These are phyloP conservation scores for Etheostoma perlongum DNA, from an alignment of 2,797 vertebrate species.

Conservation along the genomic window DNA sequence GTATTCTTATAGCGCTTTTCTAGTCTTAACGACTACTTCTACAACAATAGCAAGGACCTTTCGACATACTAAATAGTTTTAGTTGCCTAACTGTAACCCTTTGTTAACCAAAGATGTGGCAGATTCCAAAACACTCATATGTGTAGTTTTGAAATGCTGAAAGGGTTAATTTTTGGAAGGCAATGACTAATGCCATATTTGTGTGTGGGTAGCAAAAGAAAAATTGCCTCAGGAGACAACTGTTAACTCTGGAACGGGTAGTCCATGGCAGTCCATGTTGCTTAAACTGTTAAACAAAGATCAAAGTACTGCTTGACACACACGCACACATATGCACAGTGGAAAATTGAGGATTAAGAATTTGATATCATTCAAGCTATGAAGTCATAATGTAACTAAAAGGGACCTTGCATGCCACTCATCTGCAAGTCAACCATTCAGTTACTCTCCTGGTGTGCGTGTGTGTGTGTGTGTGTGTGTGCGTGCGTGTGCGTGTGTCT, in stretches of 20 bases:
- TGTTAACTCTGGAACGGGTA: slow-evolving; percentile 34
- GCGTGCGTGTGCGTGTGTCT: slow-evolving; percentile 1
- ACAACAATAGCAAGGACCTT: neutral
- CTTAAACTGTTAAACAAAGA: slow-evolving; percentile 47
- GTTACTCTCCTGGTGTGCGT: slow-evolving; percentile 30
- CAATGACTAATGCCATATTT: slow-evolving; percentile 9
- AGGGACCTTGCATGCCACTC: slow-evolving; percentile 31
- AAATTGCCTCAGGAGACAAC: slow-evolving; percentile 19
- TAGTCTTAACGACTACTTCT: neutral
- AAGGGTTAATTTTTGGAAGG: slow-evolving; percentile 4
- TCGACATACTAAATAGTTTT: slow-evolving; percentile 5
- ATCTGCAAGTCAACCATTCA: slow-evolving; percentile 38
- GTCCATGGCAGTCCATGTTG: slow-evolving; percentile 4
- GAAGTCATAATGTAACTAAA: slow-evolving; percentile 46
- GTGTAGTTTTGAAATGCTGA: slow-evolving; percentile 6
- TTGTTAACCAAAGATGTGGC: neutral
- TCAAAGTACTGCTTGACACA: slow-evolving; percentile 38
- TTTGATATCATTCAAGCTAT: slow-evolving; percentile 39
- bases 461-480: slow-evolving; percentile 20
- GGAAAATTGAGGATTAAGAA: slow-evolving; percentile 26
- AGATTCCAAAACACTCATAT: neutral
- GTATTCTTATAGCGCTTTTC: too few relatives aligned
- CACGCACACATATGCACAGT: slow-evolving; percentile 24
- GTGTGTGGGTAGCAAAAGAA: slow-evolving; percentile 23
- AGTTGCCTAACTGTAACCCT: neutral